Evolutionary conservation across 2,113 vertebrate genomes (phyloP).

Genomic region (Pristiophorus japonicus): DNA sequence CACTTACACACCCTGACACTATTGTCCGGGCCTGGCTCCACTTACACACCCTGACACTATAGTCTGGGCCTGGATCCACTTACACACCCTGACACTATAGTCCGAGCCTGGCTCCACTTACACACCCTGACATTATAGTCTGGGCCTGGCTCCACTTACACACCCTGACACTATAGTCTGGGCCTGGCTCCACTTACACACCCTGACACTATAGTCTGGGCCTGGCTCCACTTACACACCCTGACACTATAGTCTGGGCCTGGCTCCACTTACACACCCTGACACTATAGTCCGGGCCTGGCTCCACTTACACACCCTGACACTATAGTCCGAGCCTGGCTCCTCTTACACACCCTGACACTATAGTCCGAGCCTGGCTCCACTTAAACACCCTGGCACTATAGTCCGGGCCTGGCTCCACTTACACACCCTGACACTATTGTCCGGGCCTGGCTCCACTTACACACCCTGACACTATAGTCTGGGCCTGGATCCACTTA

Average conservation of each 20-base stretch:
- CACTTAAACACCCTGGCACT: background rate
- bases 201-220: background rate
- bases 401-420: background rate
- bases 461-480: background rate
- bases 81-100: background rate
- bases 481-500: background rate
- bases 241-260: background rate
- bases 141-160: background rate
- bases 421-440: background rate
- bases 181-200: background rate
- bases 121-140: background rate
- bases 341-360: background rate
- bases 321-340: no score
- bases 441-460: background rate
- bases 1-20: background rate
- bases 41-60: background rate
- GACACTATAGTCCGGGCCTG: background rate
- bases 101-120: background rate
- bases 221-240: background rate
- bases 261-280: background rate
- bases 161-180: background rate
- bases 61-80: background rate
- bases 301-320: background rate
- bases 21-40: background rate
- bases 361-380: no score